These are phyloP conservation scores for Lithophane ornitopus DNA, from an alignment of 2,888 invertebrate species.

Conservation along the genomic window DNA sequence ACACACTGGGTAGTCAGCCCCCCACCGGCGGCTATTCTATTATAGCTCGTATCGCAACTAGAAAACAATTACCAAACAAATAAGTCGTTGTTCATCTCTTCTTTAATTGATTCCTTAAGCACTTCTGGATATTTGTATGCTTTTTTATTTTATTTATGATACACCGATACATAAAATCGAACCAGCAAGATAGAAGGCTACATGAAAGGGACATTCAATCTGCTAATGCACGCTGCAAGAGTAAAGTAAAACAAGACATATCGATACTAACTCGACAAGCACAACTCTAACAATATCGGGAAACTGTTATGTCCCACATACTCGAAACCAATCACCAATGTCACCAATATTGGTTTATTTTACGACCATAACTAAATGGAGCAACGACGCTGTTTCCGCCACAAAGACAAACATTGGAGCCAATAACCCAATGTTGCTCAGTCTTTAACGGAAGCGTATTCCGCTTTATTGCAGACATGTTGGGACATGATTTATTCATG, in stretches of 20 bases:
- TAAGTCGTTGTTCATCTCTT: neutral
- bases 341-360: conserved; percentile 50
- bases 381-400: conserved; percentile 8
- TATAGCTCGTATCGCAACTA: neutral
- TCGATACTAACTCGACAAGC: conserved; percentile 17
- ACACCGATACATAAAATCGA: neutral
- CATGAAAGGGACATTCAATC: conserved; percentile 15
- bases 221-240: conserved; percentile 9
- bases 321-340: conserved; percentile 28
- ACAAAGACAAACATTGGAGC: conserved; percentile 47
- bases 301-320: conserved; percentile 27
- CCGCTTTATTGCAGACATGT: conserved; percentile 53
- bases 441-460: conserved; percentile 58
- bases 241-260: conserved; percentile 9
- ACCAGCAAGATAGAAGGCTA: neutral
- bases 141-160: neutral
- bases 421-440: conserved; percentile 34
- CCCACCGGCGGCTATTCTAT: neutral
- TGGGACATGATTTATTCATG: conserved; percentile 56
- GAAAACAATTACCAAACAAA: neutral
- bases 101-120: neutral
- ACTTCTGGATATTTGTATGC: neutral
- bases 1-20: too few species aligned
- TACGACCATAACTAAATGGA: conserved; percentile 41
- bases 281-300: conserved; percentile 29